Evolutionary conservation across 2,797 vertebrate genomes (phyloP).

Genomic region (Chaenodraco wilsoni): DNA sequence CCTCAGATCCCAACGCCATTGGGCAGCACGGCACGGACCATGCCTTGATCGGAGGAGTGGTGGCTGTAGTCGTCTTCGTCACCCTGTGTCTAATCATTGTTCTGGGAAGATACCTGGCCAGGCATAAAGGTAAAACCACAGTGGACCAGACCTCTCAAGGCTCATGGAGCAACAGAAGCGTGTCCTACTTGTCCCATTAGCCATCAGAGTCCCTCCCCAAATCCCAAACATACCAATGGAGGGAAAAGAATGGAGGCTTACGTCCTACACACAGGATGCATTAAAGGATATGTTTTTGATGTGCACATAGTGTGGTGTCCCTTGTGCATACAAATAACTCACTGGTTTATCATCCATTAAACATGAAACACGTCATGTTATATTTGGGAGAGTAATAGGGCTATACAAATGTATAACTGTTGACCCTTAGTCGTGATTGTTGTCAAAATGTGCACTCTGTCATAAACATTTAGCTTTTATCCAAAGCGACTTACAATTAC

Average conservation of each 20-base stretch:
- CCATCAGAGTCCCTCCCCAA: constrained; percentile 23
- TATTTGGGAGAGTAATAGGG: not conserved
- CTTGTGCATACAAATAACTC: not conserved
- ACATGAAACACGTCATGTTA: too few species aligned
- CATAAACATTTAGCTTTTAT: not conserved
- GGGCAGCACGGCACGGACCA: constrained; percentile 94
- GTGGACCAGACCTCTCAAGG: constrained; percentile 39
- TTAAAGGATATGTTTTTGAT: too few species aligned
- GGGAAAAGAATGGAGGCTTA: not conserved
- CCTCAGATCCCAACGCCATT: constrained; percentile 93
- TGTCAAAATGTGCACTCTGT: not conserved
- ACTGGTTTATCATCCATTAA: not conserved
- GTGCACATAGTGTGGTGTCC: not conserved
- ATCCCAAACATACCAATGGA: constrained; percentile 24
- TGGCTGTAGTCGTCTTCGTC: constrained; percentile 98
- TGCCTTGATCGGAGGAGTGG: constrained; percentile 97
- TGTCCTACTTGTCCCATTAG: constrained; percentile 42
- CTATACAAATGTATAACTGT: not conserved
- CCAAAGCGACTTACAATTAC: too few species aligned
- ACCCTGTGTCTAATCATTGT: constrained; percentile 99
- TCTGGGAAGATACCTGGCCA: constrained; percentile 97
- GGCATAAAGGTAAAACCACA: constrained; percentile 95
- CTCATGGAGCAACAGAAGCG: constrained; percentile 26
- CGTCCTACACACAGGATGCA: not conserved
- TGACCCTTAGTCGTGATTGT: not conserved